Conservation (phyloP, 1,140 invertebrate genomes). For the Drosophila insularis region DNA sequence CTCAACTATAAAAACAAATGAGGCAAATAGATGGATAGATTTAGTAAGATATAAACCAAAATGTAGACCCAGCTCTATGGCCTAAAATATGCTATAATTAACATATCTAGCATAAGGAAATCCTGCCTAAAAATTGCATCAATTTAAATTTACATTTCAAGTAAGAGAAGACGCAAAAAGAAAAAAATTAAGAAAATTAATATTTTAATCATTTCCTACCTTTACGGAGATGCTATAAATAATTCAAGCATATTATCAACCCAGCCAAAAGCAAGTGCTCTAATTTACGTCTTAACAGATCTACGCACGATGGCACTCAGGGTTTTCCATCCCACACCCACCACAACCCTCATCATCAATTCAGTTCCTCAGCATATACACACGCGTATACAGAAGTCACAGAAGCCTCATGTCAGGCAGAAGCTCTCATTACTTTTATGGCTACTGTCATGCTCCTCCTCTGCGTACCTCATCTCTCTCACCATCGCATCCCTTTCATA, state of each 20-base stretch:
- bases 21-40: conserved; percentile 6
- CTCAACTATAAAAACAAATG: conserved; percentile 7
- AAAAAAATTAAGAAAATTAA: not conserved
- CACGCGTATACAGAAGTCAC: not conserved
- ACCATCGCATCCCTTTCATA: conserved; percentile 39
- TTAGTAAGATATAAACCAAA: not conserved
- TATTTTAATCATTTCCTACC: conserved; percentile 20
- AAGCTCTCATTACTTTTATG: conserved; percentile 51
- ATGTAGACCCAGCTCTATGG: not conserved
- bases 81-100: not conserved
- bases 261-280: conserved; percentile 49
- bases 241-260: conserved; percentile 51
- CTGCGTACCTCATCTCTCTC: not conserved
- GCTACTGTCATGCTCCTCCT: conserved; percentile 2
- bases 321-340: not conserved
- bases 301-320: conserved; percentile 36
- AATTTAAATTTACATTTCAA: conserved; percentile 21
- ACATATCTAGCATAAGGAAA: not conserved
- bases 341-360: not conserved
- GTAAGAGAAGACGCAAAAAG: not conserved
- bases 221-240: conserved; percentile 17
- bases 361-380: not conserved
- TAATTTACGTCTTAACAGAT: conserved; percentile 60
- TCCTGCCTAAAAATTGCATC: not conserved
- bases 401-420: conserved; percentile 27